Conservation (phyloP, 1,140 invertebrate genomes). For the Bombus balteatus region DNA sequence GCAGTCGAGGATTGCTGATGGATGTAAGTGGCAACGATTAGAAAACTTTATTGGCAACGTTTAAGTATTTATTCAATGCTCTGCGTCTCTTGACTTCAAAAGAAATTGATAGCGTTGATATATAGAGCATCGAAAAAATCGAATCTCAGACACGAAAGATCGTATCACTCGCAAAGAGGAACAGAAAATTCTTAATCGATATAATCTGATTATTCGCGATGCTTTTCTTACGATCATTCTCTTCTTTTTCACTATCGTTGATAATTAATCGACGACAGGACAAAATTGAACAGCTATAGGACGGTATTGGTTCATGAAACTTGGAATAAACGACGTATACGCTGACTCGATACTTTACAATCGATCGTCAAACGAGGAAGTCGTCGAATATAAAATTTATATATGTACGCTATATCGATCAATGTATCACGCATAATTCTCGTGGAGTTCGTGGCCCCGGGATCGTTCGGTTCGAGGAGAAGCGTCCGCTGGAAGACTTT, state of each 20-base stretch:
- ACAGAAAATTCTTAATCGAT: not conserved
- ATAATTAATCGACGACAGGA: no score
- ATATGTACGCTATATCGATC: not conserved
- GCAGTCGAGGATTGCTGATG: not conserved
- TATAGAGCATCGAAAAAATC: not conserved
- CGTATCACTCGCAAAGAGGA: not conserved
- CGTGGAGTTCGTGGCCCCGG: not conserved
- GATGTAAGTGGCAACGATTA: not conserved
- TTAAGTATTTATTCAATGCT: not conserved
- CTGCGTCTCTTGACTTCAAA: not conserved
- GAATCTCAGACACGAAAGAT: not conserved
- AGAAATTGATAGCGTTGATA: not conserved
- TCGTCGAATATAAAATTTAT: not conserved
- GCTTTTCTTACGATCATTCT: no score
- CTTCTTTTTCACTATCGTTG: not conserved
- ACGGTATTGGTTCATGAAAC: no score
- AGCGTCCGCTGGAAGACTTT: constrained; percentile 33
- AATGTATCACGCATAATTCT: not conserved
- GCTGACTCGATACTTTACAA: not conserved
- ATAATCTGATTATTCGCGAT: no score
- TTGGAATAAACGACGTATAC: no score
- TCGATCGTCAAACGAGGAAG: not conserved
- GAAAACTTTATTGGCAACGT: not conserved
- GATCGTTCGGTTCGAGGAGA: constrained; percentile 35
- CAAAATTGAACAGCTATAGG: no score